Evolutionary conservation across 1,140 invertebrate genomes (phyloP).

Genomic region (Leptinotarsa undecemlineata): DNA sequence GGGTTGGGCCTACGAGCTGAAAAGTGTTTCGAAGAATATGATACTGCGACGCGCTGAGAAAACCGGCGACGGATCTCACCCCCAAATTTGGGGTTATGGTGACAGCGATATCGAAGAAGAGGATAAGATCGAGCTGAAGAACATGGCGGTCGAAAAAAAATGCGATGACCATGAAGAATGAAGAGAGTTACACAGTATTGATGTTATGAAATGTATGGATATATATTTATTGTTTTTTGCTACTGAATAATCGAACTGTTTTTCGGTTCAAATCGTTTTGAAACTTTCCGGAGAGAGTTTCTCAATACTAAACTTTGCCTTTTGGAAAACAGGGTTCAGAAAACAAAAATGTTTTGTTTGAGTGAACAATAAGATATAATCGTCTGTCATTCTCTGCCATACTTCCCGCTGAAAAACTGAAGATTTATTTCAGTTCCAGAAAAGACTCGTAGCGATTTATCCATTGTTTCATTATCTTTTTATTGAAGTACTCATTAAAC

Average conservation of each 20-base stretch:
- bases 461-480: no score
- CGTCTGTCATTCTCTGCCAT: no score
- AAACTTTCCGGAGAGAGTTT: no score
- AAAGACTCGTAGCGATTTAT: no score
- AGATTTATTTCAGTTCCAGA: no score
- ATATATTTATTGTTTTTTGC: slow-evolving; percentile 11
- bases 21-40: slow-evolving; percentile 67
- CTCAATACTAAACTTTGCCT: no score
- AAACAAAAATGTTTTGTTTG: no score
- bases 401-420: no score
- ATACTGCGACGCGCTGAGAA: slow-evolving; percentile 63
- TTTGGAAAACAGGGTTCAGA: no score
- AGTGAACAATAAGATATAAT: no score
- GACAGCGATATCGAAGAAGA: slow-evolving; percentile 56
- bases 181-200: not conserved
- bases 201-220: not conserved
- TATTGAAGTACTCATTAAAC: no score
- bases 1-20: slow-evolving; percentile 76
- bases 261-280: not conserved
- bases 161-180: not conserved
- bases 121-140: slow-evolving; percentile 50
- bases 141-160: slow-evolving; percentile 24
- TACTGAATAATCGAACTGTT: not conserved
- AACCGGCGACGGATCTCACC: slow-evolving; percentile 65
- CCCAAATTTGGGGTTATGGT: slow-evolving; percentile 58